Conservation (phyloP, 2,797 vertebrate genomes). For the Eupleurogrammus muticus region DNA sequence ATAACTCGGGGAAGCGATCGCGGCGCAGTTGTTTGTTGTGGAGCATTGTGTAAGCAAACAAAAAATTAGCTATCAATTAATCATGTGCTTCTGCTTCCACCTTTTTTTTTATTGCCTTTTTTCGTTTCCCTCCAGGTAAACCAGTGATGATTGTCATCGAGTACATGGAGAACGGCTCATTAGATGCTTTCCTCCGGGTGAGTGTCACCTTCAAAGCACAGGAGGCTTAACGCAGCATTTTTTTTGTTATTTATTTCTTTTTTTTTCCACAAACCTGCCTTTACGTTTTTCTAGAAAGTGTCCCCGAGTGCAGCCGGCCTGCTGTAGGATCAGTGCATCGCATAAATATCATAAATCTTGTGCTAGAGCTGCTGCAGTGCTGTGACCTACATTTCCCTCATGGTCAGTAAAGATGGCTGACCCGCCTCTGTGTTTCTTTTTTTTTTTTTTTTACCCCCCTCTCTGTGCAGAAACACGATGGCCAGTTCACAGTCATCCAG, state of each 20-base stretch:
- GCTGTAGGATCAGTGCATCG: slow-evolving; percentile 49
- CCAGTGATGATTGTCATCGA: slow-evolving; percentile 99
- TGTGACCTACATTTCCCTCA: slow-evolving; percentile 65
- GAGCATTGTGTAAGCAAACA: slow-evolving; percentile 52
- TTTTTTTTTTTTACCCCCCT: too few relatives aligned
- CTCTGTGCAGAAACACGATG: slow-evolving; percentile 92
- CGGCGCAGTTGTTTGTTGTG: slow-evolving; percentile 33
- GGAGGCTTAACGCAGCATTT: slow-evolving; percentile 38
- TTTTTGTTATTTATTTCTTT: too few relatives aligned
- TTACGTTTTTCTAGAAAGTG: slow-evolving; percentile 29
- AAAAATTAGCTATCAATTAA: slow-evolving; percentile 58
- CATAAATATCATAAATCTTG: slow-evolving; percentile 68
- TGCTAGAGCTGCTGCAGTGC: slow-evolving; percentile 59
- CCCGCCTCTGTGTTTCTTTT: slow-evolving; percentile 35
- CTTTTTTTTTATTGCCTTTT: slow-evolving; percentile 25
- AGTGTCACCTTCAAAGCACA: slow-evolving; percentile 73
- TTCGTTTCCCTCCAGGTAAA: slow-evolving; percentile 87
- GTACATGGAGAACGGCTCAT: slow-evolving; percentile 99
- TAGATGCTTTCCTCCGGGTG: slow-evolving; percentile 98
- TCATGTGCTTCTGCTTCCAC: slow-evolving; percentile 28
- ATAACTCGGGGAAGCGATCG: slow-evolving; percentile 55
- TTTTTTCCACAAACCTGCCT: slow-evolving; percentile 39
- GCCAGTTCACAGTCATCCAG: slow-evolving; percentile 98
- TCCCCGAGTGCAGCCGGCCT: slow-evolving; percentile 54
- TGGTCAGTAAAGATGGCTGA: slow-evolving; percentile 67